A percentile compares a stretch with the other conserved stretches of the same genome.
These are phyloP conservation scores for Oreochromis tanganicae DNA, from an alignment of 2,113 vertebrate species.

Conservation along the genomic window DNA sequence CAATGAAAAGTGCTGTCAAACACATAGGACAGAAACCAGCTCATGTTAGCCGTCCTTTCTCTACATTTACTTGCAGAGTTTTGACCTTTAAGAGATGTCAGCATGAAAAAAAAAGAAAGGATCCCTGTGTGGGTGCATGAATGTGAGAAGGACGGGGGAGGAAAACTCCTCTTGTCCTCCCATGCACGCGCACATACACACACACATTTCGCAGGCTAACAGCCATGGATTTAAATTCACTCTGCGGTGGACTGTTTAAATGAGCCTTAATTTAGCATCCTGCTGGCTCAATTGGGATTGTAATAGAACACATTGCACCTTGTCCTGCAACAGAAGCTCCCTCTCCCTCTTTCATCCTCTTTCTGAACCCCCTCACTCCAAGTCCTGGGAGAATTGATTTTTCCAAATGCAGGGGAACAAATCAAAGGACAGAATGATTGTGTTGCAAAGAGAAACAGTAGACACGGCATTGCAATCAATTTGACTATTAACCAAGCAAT, in stretches of 20 bases:
- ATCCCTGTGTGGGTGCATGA: not conserved
- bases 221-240: conserved; percentile 38
- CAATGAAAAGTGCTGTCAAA: conserved; percentile 31
- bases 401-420: conserved; percentile 60
- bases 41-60: conserved; percentile 33
- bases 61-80: conserved; percentile 32
- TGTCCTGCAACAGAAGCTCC: conserved; percentile 49
- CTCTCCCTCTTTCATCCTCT: not conserved
- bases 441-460: conserved; percentile 52
- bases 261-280: conserved; percentile 65
- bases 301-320: conserved; percentile 64
- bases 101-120: not conserved
- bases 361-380: not conserved
- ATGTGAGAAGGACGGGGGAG: not conserved
- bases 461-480: conserved; percentile 59
- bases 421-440: conserved; percentile 63
- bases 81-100: conserved; percentile 65
- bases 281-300: conserved; percentile 59
- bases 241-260: conserved; percentile 51
- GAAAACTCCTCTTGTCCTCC: not conserved
- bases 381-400: conserved; percentile 64
- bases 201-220: not conserved
- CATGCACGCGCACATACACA: not conserved
- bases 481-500: conserved; percentile 57
- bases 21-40: conserved; percentile 9